Evolutionary conservation across 2,113 vertebrate species (phyloP).

Genomic region (Stegastes partitus): DNA sequence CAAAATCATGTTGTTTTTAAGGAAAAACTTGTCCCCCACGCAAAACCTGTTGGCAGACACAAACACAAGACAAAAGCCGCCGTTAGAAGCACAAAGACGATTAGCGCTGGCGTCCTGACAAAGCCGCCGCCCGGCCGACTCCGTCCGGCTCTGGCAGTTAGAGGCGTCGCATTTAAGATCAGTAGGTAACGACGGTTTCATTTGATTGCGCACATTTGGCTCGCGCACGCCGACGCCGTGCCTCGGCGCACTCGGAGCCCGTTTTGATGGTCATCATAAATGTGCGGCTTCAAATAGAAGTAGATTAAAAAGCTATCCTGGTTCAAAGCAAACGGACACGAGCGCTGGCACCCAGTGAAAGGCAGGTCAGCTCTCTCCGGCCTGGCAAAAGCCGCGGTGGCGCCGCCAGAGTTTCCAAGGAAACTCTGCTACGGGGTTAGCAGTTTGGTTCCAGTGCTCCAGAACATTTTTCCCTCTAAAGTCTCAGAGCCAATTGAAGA

Average conservation of each 20-base stretch:
- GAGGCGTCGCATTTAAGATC: constrained; percentile 48
- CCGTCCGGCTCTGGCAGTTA: constrained; percentile 37
- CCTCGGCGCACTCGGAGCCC: constrained; percentile 38
- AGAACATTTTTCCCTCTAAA: constrained; percentile 70
- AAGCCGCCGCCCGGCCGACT: neutral
- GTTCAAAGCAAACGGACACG: constrained; percentile 64
- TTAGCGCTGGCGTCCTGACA: constrained; percentile 25
- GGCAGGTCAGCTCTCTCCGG: constrained; percentile 61
- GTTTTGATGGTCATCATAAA: constrained; percentile 70
- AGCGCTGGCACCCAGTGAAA: constrained; percentile 70
- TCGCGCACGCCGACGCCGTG: constrained; percentile 22
- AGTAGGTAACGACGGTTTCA: constrained; percentile 38
- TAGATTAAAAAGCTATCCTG: constrained; percentile 56
- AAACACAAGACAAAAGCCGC: constrained; percentile 36
- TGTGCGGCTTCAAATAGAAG: constrained; percentile 69
- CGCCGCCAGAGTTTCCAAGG: constrained; percentile 71
- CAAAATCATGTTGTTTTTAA: constrained; percentile 99
- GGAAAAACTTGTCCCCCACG: constrained; percentile 99
- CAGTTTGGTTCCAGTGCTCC: constrained; percentile 68
- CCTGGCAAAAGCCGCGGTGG: constrained; percentile 56
- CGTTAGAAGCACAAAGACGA: constrained; percentile 51
- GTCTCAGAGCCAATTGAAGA: constrained; percentile 73
- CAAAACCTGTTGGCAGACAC: constrained; percentile 91
- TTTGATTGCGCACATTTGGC: constrained; percentile 60
- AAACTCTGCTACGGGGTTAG: constrained; percentile 72